Evolutionary conservation across 1,140 invertebrate genomes (phyloP).

Genomic region (Zeugodacus cucurbitae): DNA sequence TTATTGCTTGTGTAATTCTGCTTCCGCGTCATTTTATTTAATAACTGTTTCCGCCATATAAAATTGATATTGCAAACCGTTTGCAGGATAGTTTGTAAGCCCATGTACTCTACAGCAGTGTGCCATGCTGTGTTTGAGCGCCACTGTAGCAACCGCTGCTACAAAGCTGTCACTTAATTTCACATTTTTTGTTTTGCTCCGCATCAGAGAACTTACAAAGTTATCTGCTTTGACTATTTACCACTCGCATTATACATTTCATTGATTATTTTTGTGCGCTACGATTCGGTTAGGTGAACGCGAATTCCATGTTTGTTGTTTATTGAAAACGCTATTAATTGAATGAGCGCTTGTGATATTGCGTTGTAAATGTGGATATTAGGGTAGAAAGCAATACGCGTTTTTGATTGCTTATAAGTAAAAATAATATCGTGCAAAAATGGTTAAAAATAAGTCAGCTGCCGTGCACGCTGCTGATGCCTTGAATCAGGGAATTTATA

Average conservation of each 20-base stretch:
- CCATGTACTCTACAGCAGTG: too few species aligned
- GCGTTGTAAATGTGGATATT: neutral
- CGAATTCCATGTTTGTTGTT: neutral
- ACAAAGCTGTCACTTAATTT: neutral
- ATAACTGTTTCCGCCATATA: too few species aligned
- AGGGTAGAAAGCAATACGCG: neutral
- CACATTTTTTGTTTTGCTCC: neutral
- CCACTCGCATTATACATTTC: neutral
- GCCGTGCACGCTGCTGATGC: slow-evolving; percentile 51
- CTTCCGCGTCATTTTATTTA: too few species aligned
- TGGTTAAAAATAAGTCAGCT: neutral
- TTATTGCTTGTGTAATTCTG: too few species aligned
- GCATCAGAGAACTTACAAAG: neutral
- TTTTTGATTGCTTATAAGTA: neutral
- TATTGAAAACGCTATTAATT: neutral
- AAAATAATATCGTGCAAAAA: neutral
- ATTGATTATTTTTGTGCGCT: slow-evolving; percentile 23
- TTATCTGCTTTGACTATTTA: neutral
- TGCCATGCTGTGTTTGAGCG: neutral
- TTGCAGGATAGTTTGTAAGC: too few species aligned
- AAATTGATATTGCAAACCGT: too few species aligned
- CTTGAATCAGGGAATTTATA: slow-evolving; percentile 58
- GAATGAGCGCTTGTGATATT: neutral
- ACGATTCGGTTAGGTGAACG: neutral
- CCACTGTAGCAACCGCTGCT: neutral